These are phyloP conservation scores for Chrysolina americana DNA, from an alignment of 2,888 invertebrate genomes.

Conservation along the genomic window DNA sequence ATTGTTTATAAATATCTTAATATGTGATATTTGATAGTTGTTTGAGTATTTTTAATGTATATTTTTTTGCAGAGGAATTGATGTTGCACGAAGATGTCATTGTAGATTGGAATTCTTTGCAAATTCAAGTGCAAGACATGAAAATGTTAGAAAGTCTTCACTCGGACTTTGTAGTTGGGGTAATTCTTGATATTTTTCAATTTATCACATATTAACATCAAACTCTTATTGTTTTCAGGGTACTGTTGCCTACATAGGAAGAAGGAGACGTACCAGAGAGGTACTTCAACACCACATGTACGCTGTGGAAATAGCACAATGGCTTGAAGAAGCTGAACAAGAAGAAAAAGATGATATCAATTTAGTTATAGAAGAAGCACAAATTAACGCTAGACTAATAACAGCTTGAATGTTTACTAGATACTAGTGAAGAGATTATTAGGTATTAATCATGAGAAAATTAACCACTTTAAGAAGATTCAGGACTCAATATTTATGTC, in stretches of 20 bases:
- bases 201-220: background rate
- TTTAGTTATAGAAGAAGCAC: slow-evolving; percentile 59
- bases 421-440: background rate
- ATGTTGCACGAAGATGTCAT: slow-evolving; percentile 83
- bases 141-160: slow-evolving; percentile 71
- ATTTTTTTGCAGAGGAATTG: slow-evolving; percentile 76
- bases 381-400: slow-evolving; percentile 61
- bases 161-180: slow-evolving; percentile 70
- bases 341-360: slow-evolving; percentile 58
- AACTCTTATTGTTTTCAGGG: slow-evolving; percentile 64
- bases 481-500: background rate
- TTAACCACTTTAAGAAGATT: background rate
- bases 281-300: slow-evolving; percentile 85
- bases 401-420: slow-evolving; percentile 47
- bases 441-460: background rate
- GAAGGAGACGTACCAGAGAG: slow-evolving; percentile 82
- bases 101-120: slow-evolving; percentile 80
- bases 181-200: slow-evolving; percentile 59
- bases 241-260: slow-evolving; percentile 80
- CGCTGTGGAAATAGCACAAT: slow-evolving; percentile 80
- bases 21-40: too few species aligned
- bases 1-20: too few species aligned
- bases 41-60: too few species aligned
- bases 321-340: slow-evolving; percentile 79
- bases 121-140: slow-evolving; percentile 72